phyloP scores from a whole-genome alignment of 2,113 vertebrate species.

The Stigmatopora nigra region DNA sequence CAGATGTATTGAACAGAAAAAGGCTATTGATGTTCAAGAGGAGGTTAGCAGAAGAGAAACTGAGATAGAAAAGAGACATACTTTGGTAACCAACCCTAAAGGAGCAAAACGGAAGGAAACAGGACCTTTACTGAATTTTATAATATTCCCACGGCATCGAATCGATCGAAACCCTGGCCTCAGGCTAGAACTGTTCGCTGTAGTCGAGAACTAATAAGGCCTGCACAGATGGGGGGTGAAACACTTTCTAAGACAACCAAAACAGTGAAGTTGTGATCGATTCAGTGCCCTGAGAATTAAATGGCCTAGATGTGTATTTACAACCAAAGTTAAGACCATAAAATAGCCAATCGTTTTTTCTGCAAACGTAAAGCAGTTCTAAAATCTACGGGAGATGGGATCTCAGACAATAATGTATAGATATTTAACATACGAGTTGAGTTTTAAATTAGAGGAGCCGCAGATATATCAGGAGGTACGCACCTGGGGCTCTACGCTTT shows the following conservation, averaged over 20 bases:
- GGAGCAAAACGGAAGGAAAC: too few species aligned
- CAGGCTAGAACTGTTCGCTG: not conserved
- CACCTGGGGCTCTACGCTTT: conserved; percentile 59
- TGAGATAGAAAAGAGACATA: too few species aligned
- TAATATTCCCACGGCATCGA: too few species aligned
- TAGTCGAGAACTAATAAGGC: not conserved
- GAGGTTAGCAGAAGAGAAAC: too few species aligned
- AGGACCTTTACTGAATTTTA: too few species aligned
- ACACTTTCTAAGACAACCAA: not conserved
- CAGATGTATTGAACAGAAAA: too few species aligned
- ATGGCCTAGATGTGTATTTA: not conserved
- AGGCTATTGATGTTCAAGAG: too few species aligned
- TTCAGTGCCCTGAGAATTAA: not conserved
- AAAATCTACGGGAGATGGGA: conserved; percentile 7
- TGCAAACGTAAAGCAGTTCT: not conserved
- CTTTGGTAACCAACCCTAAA: too few species aligned
- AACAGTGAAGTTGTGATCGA: too few species aligned
- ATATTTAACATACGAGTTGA: conserved; percentile 22
- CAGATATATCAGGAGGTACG: conserved; percentile 34
- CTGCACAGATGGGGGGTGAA: not conserved
- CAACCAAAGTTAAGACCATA: not conserved
- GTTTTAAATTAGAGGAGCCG: conserved; percentile 28
- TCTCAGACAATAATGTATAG: not conserved
- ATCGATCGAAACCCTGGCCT: not conserved
- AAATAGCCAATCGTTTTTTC: not conserved